Conservation (phyloP, 2,888 invertebrate genomes). For the Vandiemenella viatica region DNA sequence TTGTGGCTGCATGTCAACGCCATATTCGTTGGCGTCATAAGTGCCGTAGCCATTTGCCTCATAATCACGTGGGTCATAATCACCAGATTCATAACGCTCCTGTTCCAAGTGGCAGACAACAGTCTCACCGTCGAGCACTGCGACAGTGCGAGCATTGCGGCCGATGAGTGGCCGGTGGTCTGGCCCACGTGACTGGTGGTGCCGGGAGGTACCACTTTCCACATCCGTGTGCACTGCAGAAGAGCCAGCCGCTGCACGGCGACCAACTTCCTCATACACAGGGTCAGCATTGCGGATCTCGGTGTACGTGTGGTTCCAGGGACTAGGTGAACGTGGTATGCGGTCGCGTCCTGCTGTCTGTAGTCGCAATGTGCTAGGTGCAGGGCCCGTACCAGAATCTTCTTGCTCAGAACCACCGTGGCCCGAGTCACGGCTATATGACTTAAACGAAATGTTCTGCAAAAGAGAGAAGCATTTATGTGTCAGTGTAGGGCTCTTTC, state of each 20-base stretch:
- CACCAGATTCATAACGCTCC: too few relatives aligned
- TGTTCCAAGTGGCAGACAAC: slow-evolving; percentile 78
- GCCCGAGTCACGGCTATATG: slow-evolving; percentile 47
- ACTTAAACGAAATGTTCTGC: slow-evolving; percentile 79
- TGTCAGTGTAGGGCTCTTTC: too few relatives aligned
- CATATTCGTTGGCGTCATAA: too few relatives aligned
- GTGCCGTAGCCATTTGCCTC: too few relatives aligned
- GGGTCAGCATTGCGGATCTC: slow-evolving; percentile 58
- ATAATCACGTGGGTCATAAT: too few relatives aligned
- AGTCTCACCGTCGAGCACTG: slow-evolving; percentile 71
- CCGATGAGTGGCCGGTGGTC: slow-evolving; percentile 69
- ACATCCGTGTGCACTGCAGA: slow-evolving; percentile 70
- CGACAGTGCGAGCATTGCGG: slow-evolving; percentile 36
- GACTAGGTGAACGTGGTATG: slow-evolving; percentile 31
- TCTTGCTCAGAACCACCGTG: slow-evolving; percentile 49
- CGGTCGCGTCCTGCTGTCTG: slow-evolving; percentile 5
- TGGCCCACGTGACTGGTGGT: slow-evolving; percentile 59
- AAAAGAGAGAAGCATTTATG: slow-evolving; percentile 24
- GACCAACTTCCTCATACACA: slow-evolving; percentile 67
- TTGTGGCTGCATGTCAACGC: too few relatives aligned
- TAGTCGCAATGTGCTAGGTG: slow-evolving; percentile 29
- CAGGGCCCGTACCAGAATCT: slow-evolving; percentile 46
- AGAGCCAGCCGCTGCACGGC: slow-evolving; percentile 52
- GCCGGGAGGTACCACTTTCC: slow-evolving; percentile 54
- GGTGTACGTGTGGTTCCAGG: slow-evolving; percentile 62